A percentile compares a stretch with the other conserved stretches of the same genome.
Evolutionary conservation across 2,888 invertebrate species (phyloP).

Genomic region (Drosophila anceps): DNA sequence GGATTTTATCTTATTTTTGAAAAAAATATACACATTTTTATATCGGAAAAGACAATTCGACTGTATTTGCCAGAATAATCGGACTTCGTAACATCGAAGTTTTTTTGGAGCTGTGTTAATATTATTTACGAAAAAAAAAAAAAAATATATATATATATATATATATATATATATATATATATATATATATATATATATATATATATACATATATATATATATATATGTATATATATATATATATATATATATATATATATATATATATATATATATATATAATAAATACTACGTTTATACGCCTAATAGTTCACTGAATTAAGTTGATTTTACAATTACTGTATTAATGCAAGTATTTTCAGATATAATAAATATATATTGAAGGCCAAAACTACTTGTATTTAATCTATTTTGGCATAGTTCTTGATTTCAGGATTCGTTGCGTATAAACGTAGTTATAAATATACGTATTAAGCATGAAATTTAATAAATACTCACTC

Average conservation of each 20-base stretch:
- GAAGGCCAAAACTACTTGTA: background rate
- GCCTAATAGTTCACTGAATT: background rate
- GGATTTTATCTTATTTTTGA: background rate
- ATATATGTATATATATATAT: background rate
- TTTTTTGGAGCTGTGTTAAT: background rate
- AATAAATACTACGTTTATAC: slow-evolving; percentile 1
- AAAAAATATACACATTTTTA: background rate
- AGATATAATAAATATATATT: slow-evolving; percentile 1
- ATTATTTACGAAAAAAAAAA: too few species aligned
- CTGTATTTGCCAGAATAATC: background rate
- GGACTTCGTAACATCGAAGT: background rate
- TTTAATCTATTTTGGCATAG: background rate
- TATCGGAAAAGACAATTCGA: background rate
- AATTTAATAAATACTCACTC: background rate
- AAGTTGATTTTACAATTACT: background rate
- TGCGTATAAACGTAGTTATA: background rate
- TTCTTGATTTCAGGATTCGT: background rate
- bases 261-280: background rate
- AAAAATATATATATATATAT: background rate
- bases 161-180: background rate
- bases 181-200: background rate
- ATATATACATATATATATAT: background rate
- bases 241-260: background rate
- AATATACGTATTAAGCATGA: background rate
- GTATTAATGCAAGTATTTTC: background rate